Base-by-base conservation (phyloP, 2,113 vertebrate species). In the Fukomys damarensis region DNA sequence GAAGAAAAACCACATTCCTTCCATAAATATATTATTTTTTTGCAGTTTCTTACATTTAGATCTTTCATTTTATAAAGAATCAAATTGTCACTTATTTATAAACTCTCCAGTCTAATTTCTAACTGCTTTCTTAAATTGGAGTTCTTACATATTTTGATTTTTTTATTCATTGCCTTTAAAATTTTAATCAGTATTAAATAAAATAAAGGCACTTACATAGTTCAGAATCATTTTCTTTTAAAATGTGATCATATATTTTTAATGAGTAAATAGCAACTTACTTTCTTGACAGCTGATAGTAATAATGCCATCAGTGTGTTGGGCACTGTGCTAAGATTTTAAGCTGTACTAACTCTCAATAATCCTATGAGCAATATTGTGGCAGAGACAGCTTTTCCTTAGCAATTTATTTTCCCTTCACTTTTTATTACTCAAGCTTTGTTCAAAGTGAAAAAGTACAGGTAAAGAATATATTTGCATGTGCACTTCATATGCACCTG, bases 221-320 rank as follows among this genome's bases (percentile, higher is more conserved):
- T 12, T 28, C 30, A 61, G 4, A 94, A 91, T 54, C 54, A 93
- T 61, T 77, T 96, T 95, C 12, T 14, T 81, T 83, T 87, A 56
- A 66, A 93, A 87, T 95, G 7, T 77, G 24, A 63, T 56, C 63
- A 14, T 52, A 2, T 63, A 70, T 84, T 59, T 91, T 92, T 30
- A 63, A 79, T 89, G 52, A 86, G 72, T 94, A 94, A 94, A 65
- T 90, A 84, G 63, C 79, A 85, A 61, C 7, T 14, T 54, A 68
- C 56, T 63, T 89, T 28, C 11, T 8, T 80, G 20, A 79, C 68
- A n/a, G n/a, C 72, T 72, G 58, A n/a, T 0, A 41, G 17, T 56
- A 63, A 54, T 52, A 70, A 85, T 79, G 20, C 41, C 89, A 61
- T 56, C 4, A 63, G 2, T 56, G 46, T 7, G 70, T 79, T 3